phyloP scores from a whole-genome alignment of 2,797 vertebrate genomes.

The Protonibea diacanthus region DNA sequence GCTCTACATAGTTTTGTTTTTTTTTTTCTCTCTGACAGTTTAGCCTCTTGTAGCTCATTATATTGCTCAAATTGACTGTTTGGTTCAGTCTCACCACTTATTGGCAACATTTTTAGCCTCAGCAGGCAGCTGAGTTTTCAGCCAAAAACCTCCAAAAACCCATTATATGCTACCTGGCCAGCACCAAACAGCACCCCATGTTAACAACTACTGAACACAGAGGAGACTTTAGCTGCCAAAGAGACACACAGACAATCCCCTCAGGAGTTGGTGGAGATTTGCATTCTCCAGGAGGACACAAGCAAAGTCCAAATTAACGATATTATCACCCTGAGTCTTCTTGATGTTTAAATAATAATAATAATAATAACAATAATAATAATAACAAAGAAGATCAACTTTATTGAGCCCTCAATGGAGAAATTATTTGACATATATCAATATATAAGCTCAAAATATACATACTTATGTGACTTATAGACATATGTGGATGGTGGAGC shows the following conservation, averaged over 20 bases:
- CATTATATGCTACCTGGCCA: neutral
- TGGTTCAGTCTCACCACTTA: neutral
- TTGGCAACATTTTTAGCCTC: neutral
- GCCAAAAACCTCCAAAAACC: neutral
- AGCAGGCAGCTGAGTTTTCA: neutral
- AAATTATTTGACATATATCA: too few species aligned
- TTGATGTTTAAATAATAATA: neutral
- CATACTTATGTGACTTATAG: too few species aligned
- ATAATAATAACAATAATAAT: too few species aligned
- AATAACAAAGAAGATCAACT: too few species aligned
- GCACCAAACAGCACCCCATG: neutral
- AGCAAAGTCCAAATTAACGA: neutral
- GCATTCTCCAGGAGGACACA: neutral
- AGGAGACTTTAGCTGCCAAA: neutral
- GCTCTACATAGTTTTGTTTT: neutral
- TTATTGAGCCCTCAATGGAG: too few species aligned
- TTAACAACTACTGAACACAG: constrained; percentile 10
- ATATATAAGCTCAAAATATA: too few species aligned
- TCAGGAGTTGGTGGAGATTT: neutral
- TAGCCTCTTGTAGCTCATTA: neutral
- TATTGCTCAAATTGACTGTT: neutral
- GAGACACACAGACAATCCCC: neutral
- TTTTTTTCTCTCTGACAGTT: neutral
- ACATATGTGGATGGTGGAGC: too few species aligned
- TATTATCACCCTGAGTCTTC: neutral